These are phyloP conservation scores for Drosophila watanabei DNA, from an alignment of 1,140 invertebrate species.

Conservation along the genomic window DNA sequence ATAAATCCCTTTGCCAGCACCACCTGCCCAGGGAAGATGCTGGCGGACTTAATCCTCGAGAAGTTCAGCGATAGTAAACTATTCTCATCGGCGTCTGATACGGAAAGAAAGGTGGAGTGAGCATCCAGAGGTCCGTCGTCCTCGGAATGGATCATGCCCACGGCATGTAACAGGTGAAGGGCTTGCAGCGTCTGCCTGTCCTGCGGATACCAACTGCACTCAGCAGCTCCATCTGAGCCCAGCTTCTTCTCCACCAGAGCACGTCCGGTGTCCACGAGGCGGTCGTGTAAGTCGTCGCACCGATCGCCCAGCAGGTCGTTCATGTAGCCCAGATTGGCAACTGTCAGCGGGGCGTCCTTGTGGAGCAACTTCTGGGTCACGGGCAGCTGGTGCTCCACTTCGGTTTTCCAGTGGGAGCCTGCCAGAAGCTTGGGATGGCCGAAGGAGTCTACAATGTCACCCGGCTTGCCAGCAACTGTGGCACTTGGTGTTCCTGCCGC, in stretches of 20 bases:
- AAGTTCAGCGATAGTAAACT: constrained; percentile 88
- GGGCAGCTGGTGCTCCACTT: constrained; percentile 55
- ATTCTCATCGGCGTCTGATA: constrained; percentile 86
- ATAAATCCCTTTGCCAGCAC: constrained; percentile 91
- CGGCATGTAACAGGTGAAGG: constrained; percentile 75
- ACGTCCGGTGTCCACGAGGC: constrained; percentile 48
- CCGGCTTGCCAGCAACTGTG: constrained; percentile 37
- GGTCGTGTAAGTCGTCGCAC: constrained; percentile 61
- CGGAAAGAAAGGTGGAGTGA: constrained; percentile 90
- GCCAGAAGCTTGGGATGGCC: constrained; percentile 66
- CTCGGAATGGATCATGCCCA: constrained; percentile 92
- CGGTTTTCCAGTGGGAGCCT: constrained; percentile 44
- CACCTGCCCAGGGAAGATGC: constrained; percentile 94
- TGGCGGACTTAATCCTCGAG: constrained; percentile 89
- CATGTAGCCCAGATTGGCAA: constrained; percentile 62
- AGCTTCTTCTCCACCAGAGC: constrained; percentile 64
- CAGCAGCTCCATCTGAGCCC: constrained; percentile 48
- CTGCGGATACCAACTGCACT: constrained; percentile 70
- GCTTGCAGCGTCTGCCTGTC: constrained; percentile 65
- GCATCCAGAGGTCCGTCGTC: constrained; percentile 90
- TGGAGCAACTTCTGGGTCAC: constrained; percentile 58
- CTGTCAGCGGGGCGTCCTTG: constrained; percentile 47
- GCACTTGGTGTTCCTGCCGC: neutral
- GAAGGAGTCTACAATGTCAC: constrained; percentile 67
- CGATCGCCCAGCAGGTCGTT: constrained; percentile 64